Percentiles rank a stretch among this genome's conserved stretches.
These are phyloP conservation scores for Cetoscarus ocellatus DNA, from an alignment of 2,797 vertebrate genomes.

Conservation along the genomic window DNA sequence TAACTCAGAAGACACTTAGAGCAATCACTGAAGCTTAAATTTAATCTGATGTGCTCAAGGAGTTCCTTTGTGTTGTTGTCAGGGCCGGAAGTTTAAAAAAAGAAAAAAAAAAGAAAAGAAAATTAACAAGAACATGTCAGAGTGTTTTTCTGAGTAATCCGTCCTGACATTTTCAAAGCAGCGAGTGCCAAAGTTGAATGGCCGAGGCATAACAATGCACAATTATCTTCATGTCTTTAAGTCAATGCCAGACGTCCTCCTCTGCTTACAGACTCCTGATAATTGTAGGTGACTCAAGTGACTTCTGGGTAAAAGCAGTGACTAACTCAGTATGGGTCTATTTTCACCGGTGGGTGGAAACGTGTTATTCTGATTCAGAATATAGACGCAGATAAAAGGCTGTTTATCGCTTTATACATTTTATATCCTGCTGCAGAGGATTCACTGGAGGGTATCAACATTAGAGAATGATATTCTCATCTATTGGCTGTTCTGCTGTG, in stretches of 20 bases:
- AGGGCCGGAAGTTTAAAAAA: slow-evolving; percentile 15
- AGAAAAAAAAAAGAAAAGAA: too few species aligned
- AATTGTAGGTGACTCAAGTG: slow-evolving; percentile 44
- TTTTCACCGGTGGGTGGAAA: slow-evolving; percentile 28
- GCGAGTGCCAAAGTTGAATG: slow-evolving; percentile 40
- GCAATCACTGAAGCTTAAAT: slow-evolving; percentile 23
- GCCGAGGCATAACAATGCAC: slow-evolving; percentile 31
- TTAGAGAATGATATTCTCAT: too few species aligned
- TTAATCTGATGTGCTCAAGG: slow-evolving; percentile 20
- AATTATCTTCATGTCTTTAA: slow-evolving; percentile 32
- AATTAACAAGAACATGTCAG: slow-evolving; percentile 17
- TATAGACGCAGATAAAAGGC: slow-evolving; percentile 2
- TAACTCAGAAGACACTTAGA: slow-evolving; percentile 9
- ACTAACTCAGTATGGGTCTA: slow-evolving; percentile 26
- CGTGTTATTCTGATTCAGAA: slow-evolving; percentile 18
- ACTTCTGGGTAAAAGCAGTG: slow-evolving; percentile 28
- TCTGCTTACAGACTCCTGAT: slow-evolving; percentile 15
- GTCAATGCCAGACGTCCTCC: slow-evolving; percentile 24
- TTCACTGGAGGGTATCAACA: too few species aligned
- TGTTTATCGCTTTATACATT: slow-evolving; percentile 7
- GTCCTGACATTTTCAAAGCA: slow-evolving; percentile 55
- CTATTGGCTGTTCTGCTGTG: too few species aligned
- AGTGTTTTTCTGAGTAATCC: slow-evolving; percentile 43
- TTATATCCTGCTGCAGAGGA: too few species aligned
- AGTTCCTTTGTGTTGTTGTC: slow-evolving; percentile 31